Percentiles rank a stretch among this genome's conserved stretches.
Conservation (phyloP, 1,140 invertebrate species). For the Microvelia longipes region DNA sequence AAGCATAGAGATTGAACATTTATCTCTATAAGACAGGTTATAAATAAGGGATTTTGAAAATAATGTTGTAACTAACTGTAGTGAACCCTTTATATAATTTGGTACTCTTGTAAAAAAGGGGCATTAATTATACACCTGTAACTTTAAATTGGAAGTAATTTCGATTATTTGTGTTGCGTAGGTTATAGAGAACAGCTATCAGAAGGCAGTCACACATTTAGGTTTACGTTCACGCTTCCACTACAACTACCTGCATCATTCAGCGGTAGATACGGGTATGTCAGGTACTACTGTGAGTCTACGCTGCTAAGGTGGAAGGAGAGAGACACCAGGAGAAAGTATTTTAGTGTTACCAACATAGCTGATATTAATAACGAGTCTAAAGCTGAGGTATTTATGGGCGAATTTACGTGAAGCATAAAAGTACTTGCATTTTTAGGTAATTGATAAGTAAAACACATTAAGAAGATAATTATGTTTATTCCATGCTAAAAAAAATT, state of each 20-base stretch:
- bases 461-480: too few species aligned
- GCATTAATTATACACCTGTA: too few species aligned
- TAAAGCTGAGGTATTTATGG: constrained; percentile 22
- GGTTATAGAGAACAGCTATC: constrained; percentile 25
- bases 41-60: too few species aligned
- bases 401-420: background rate
- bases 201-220: constrained; percentile 32
- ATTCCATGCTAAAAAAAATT: too few species aligned
- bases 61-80: too few species aligned
- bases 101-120: too few species aligned
- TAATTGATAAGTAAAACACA: too few species aligned
- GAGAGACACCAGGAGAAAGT: constrained; percentile 21
- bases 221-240: constrained; percentile 34
- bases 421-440: constrained; percentile 1
- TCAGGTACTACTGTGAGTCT: constrained; percentile 33
- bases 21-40: too few species aligned
- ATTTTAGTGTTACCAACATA: constrained; percentile 24
- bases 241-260: constrained; percentile 34
- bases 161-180: constrained; percentile 7
- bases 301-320: constrained; percentile 29
- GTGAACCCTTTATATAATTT: too few species aligned
- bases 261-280: constrained; percentile 31
- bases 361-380: constrained; percentile 25
- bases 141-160: too few species aligned
- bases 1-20: too few species aligned